These are phyloP conservation scores for Rhagoletis pomonella DNA, from an alignment of 1,140 invertebrate species.

Conservation along the genomic window DNA sequence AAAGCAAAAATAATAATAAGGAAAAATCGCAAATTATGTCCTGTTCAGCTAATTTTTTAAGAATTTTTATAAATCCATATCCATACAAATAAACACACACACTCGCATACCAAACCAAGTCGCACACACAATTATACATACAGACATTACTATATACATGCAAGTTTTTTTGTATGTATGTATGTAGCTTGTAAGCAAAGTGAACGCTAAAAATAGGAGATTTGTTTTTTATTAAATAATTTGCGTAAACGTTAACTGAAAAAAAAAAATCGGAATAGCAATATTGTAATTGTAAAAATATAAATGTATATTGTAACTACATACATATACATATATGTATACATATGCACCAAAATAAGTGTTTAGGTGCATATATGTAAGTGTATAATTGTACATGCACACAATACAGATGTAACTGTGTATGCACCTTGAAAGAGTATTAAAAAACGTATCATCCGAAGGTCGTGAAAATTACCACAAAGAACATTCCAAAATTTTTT, in stretches of 20 bases:
- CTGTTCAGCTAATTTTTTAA: neutral
- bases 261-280: neutral
- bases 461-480: neutral
- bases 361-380: neutral
- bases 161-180: neutral
- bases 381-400: neutral
- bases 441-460: conserved; percentile 35
- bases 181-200: conserved; percentile 16
- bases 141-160: neutral
- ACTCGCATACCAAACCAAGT: neutral
- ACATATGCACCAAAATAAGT: neutral
- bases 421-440: neutral
- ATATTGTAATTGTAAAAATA: conserved; percentile 42
- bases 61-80: conserved; percentile 33
- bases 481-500: neutral
- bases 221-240: conserved; percentile 19
- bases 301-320: neutral
- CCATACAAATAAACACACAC: conserved; percentile 1
- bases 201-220: conserved; percentile 9
- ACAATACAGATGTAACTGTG: neutral
- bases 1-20: neutral
- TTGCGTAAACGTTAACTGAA: neutral
- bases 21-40: neutral
- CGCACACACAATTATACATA: neutral
- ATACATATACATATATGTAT: neutral